Conservation (phyloP, 2,797 vertebrate genomes). For the Fistularia commersonii region DNA sequence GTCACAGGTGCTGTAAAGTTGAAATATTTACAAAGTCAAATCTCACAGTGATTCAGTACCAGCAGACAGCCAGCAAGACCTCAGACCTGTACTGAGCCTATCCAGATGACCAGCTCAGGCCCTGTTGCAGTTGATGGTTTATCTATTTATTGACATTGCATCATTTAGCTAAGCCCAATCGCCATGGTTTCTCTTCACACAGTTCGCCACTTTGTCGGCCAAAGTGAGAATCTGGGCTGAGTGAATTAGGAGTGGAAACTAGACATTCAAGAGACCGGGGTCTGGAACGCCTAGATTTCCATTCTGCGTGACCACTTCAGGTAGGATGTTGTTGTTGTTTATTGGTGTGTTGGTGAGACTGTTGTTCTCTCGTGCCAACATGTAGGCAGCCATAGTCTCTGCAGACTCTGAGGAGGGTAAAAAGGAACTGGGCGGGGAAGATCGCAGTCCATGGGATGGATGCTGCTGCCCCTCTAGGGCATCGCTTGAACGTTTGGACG, state of each 20-base stretch:
- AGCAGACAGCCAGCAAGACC: constrained; percentile 40
- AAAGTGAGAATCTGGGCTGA: constrained; percentile 33
- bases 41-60: constrained; percentile 75
- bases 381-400: constrained; percentile 78
- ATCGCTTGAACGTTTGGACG: constrained; percentile 78
- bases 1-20: constrained; percentile 48
- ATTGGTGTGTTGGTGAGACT: constrained; percentile 67
- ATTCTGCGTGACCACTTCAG: constrained; percentile 78
- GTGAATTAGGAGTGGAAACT: constrained; percentile 42
- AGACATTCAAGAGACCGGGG: constrained; percentile 80
- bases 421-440: constrained; percentile 76
- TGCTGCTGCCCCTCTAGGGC: constrained; percentile 79
- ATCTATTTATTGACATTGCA: constrained; percentile 36
- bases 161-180: constrained; percentile 31
- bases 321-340: constrained; percentile 79
- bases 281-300: constrained; percentile 80
- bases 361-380: constrained; percentile 76
- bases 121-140: constrained; percentile 37
- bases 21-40: constrained; percentile 52
- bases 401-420: constrained; percentile 81
- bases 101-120: constrained; percentile 34
- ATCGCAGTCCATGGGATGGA: constrained; percentile 70
- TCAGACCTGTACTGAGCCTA: constrained; percentile 14
- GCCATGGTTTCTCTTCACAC: constrained; percentile 45
- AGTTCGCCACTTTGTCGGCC: constrained; percentile 39